Evolutionary conservation across 2,888 invertebrate genomes (phyloP).

Genomic region (Sesia bembeciformis): DNA sequence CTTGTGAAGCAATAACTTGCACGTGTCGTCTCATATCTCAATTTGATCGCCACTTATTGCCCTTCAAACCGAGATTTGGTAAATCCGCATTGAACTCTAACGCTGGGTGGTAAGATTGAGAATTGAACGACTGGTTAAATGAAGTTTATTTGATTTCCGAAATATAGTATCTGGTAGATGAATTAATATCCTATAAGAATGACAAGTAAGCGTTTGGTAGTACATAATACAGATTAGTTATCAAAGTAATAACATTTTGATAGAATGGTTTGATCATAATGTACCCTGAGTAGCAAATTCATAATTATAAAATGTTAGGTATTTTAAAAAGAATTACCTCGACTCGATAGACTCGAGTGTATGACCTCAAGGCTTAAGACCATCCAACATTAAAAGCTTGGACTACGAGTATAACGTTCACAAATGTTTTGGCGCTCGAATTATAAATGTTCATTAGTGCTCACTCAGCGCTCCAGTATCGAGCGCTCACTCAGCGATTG

Average conservation of each 20-base stretch:
- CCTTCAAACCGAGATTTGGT: slow-evolving; percentile 19
- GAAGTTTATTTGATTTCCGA: slow-evolving; percentile 16
- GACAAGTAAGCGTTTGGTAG: slow-evolving; percentile 24
- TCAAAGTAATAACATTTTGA: neutral
- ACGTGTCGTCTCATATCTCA: slow-evolving; percentile 66
- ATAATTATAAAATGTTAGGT: neutral
- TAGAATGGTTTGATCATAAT: too few relatives aligned
- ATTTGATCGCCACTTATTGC: slow-evolving; percentile 50
- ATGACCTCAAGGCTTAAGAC: neutral
- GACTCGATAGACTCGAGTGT: neutral
- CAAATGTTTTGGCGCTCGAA: too few relatives aligned
- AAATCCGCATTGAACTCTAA: slow-evolving; percentile 8
- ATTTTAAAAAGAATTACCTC: neutral
- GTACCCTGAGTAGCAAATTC: neutral
- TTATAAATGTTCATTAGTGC: too few relatives aligned
- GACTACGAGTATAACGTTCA: too few relatives aligned
- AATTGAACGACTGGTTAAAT: slow-evolving; percentile 3
- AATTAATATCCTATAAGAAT: slow-evolving; percentile 54
- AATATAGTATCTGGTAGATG: slow-evolving; percentile 32
- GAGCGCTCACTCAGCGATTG: too few relatives aligned
- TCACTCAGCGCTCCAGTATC: too few relatives aligned
- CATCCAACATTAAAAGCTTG: too few relatives aligned
- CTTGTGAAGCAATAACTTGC: slow-evolving; percentile 66
- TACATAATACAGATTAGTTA: neutral
- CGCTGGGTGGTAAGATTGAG: slow-evolving; percentile 4